These are phyloP conservation scores for Sciurus niger DNA, from an alignment of 2,113 vertebrate genomes.

Conservation along the genomic window DNA sequence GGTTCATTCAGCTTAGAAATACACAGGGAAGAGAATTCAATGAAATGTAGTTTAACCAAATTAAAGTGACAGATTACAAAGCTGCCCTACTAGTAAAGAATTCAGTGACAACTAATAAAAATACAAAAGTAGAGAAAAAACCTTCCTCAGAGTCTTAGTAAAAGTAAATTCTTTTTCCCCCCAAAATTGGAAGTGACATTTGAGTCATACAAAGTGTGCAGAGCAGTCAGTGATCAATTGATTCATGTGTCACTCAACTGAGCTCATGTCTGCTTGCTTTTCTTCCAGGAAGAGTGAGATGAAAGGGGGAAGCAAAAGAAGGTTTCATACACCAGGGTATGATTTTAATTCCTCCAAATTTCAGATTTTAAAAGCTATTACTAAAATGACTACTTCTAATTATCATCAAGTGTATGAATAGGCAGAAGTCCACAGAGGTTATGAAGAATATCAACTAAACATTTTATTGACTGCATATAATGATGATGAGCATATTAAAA, in stretches of 20 bases:
- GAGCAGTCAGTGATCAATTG: not conserved
- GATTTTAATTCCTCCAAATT: not conserved
- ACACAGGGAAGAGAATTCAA: rapidly evolving
- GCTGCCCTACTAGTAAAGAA: not conserved
- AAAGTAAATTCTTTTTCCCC: not conserved
- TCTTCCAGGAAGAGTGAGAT: not conserved
- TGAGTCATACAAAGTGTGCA: not conserved
- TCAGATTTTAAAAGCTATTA: not conserved
- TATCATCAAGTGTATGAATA: not conserved
- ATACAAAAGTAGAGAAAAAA: not conserved
- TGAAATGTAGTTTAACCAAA: not conserved
- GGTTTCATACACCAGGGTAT: not conserved
- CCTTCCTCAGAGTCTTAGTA: not conserved
- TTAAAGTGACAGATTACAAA: not conserved
- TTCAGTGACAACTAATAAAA: not conserved
- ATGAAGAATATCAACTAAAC: not conserved
- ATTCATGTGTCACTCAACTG: not conserved
- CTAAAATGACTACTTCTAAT: not conserved
- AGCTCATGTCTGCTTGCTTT: not conserved
- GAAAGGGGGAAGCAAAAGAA: not conserved
- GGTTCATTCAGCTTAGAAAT: not conserved
- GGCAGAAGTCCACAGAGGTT: not conserved
- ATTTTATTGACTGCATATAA: not conserved
- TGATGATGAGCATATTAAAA: not conserved
- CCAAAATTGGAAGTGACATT: not conserved